Conservation (phyloP, 92 coral and sea anemone species). For the Anthopleura xanthogrammica region DNA sequence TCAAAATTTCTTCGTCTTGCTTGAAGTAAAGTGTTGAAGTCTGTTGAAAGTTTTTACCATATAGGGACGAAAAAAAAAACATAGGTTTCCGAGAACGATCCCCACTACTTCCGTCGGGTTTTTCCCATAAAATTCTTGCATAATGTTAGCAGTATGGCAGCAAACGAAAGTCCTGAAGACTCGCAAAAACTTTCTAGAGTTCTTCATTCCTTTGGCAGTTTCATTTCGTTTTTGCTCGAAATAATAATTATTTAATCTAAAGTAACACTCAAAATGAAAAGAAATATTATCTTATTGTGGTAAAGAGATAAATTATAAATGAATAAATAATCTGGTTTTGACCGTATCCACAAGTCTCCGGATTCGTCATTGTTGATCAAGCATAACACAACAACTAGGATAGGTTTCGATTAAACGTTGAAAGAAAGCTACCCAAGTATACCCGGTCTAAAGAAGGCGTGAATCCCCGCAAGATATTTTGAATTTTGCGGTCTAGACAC, state of each 20-base stretch:
- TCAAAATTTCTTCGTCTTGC: neutral
- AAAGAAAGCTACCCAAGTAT: neutral
- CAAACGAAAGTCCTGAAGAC: neutral
- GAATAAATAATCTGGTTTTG: too few species aligned
- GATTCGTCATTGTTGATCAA: neutral
- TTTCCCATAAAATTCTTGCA: neutral
- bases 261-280: too few species aligned
- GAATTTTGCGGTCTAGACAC: slow-evolving; percentile 6
- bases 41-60: neutral
- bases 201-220: neutral
- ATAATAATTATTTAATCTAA: too few species aligned
- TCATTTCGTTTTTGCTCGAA: neutral
- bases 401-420: neutral
- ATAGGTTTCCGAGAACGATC: neutral
- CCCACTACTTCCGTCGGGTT: neutral
- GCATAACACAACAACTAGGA: neutral
- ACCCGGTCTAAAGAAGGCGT: neutral
- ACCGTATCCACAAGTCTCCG: neutral
- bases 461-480: slow-evolving; percentile 12
- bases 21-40: neutral
- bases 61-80: neutral
- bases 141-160: neutral
- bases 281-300: too few species aligned
- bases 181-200: neutral
- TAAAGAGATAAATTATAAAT: too few species aligned